Percentiles rank a stretch among this genome's conserved stretches.
These are phyloP conservation scores for Euwallacea similis DNA, from an alignment of 1,140 invertebrate species.

Conservation along the genomic window DNA sequence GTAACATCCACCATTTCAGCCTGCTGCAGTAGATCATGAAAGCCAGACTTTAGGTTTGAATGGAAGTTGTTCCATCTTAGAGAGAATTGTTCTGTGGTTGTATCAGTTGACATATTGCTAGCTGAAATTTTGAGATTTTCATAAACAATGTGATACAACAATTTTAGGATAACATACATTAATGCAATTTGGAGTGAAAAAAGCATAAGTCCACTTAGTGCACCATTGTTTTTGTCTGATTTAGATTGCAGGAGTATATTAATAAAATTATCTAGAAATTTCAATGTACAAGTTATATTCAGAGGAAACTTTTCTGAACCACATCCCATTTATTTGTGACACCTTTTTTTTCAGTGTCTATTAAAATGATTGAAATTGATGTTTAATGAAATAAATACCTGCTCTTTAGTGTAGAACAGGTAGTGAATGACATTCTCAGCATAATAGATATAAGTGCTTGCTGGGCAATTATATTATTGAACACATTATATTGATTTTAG, in stretches of 20 bases:
- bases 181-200: background rate
- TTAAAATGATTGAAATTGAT: too few species aligned
- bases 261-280: background rate
- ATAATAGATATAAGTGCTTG: too few species aligned
- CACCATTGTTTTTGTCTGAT: background rate
- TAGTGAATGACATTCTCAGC: too few species aligned
- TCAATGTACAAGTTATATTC: background rate
- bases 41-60: constrained; percentile 64
- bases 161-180: background rate
- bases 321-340: too few species aligned
- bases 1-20: constrained; percentile 74
- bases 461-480: too few species aligned
- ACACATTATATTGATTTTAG: too few species aligned
- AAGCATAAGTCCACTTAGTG: background rate
- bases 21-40: constrained; percentile 64
- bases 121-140: background rate
- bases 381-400: too few species aligned
- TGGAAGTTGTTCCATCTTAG: constrained; percentile 70
- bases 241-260: too few species aligned
- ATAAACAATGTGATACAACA: background rate
- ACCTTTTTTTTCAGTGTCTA: too few species aligned
- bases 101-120: constrained; percentile 41
- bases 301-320: background rate
- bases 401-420: too few species aligned
- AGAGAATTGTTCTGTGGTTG: constrained; percentile 61